Evolutionary conservation across 2,113 vertebrate species (phyloP), one percentile per base, ranked within the genome.

Genomic region (Spizaetus ornatus): DNA sequence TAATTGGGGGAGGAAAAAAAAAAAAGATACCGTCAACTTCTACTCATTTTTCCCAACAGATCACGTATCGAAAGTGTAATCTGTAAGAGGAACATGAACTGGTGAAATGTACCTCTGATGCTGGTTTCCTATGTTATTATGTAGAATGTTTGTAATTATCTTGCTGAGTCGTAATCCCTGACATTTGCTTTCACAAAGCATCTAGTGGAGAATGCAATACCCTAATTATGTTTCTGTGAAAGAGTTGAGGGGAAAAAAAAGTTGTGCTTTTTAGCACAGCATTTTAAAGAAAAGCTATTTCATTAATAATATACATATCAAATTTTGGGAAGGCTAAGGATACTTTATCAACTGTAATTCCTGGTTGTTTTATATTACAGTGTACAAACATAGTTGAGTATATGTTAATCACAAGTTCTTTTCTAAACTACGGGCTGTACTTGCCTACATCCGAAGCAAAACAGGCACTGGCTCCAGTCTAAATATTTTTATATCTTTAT

Each of bases 61-160:
- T 85, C 71, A 72, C 3, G 3, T 90, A 93, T 43, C 70, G 83
- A 55, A 95, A 91, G 53, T 94, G 38, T 92, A 91, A 95, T 87
- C 74, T 94, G 42, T 91, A 61, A 70, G 34, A 88, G 59, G 53
- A 93, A 95, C 55, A 36, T 69, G 86, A 96, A 85, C 69, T 82
- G 81, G 40, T 94, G 76, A 74, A 87, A 95, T 69, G 34, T 55
- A 81, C 50, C 63, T 85, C 82, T 88, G 50, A 69, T 93, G 47
- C 23, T 84, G 42, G 32, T 92, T 93, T 88, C 67, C 70, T 94
- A 14, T 53, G 62, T 73, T 90, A 67, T 88, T 89, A 87, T 94
- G 47, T 43, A 90, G 62, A 96, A 85, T 74, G 72, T 92, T 95
- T 67, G 82, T 95, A 95, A 95, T 96, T 86, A 74, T 82, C 76